Percentiles rank a stretch among this genome's conserved stretches.
These are phyloP conservation scores for Premnoplex brunnescens DNA, from an alignment of 2,797 vertebrate species.

Conservation along the genomic window DNA sequence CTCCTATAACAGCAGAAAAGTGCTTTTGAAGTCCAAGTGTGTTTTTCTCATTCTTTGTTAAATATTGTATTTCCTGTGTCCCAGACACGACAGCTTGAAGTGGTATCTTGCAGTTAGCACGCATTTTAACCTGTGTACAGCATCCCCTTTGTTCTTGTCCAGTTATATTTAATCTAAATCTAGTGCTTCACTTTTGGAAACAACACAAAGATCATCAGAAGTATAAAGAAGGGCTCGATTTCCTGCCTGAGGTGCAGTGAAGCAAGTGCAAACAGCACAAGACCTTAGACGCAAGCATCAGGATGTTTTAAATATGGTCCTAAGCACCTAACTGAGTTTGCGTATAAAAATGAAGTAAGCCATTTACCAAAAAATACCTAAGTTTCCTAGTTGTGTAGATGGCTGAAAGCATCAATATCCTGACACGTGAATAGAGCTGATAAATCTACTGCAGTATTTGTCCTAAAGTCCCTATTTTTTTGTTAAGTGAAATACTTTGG, in stretches of 20 bases:
- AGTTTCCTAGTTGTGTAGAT: neutral
- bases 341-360: neutral
- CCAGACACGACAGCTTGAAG: neutral
- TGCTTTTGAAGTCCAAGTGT: neutral
- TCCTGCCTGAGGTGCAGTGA: neutral
- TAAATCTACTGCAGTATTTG: neutral
- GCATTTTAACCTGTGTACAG: neutral
- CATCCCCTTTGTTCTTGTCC: neutral
- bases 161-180: neutral
- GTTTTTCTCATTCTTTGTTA: neutral
- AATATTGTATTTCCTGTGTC: neutral
- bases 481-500: neutral
- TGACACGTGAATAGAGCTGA: neutral
- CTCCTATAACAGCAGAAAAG: neutral
- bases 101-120: neutral
- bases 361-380: neutral
- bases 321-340: neutral
- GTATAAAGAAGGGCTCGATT: neutral
- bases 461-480: neutral
- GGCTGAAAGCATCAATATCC: neutral
- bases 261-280: neutral
- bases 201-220: neutral
- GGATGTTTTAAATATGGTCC: neutral
- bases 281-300: neutral
- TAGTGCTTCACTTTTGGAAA: neutral